Percentiles rank a stretch among this genome's conserved stretches.
Evolutionary conservation across 2,113 vertebrate species (phyloP).

Genomic region (Trichomycterus rosablanca): DNA sequence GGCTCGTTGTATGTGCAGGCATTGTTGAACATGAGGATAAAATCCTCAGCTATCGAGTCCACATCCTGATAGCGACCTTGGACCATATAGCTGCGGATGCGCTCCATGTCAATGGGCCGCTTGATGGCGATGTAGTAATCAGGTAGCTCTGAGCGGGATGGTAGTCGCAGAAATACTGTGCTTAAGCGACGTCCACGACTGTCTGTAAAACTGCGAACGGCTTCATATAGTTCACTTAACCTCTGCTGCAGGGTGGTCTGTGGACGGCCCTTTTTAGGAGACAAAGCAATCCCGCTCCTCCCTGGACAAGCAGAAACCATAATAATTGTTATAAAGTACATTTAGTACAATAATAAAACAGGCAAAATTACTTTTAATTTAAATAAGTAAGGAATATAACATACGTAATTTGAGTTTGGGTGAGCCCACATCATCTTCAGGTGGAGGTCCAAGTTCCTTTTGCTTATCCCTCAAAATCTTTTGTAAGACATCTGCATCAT

Average conservation of each 20-base stretch:
- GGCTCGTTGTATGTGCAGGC: slow-evolving; percentile 98
- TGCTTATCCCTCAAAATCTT: slow-evolving; percentile 92
- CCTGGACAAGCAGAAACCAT: slow-evolving; percentile 54
- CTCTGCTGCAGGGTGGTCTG: slow-evolving; percentile 96
- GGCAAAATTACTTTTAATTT: not conserved
- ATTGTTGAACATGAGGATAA: slow-evolving; percentile 97
- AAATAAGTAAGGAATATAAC: slow-evolving; percentile 39
- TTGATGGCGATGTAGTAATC: slow-evolving; percentile 99
- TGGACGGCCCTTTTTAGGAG: slow-evolving; percentile 93
- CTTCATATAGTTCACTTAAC: slow-evolving; percentile 91
- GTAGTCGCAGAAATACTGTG: slow-evolving; percentile 90
- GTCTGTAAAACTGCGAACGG: slow-evolving; percentile 94
- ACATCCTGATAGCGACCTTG: slow-evolving; percentile 94
- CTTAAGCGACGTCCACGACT: slow-evolving; percentile 89
- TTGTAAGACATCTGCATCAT: slow-evolving; percentile 92
- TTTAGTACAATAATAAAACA: no score
- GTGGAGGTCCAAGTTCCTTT: slow-evolving; percentile 85
- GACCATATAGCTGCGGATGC: slow-evolving; percentile 91
- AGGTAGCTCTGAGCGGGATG: slow-evolving; percentile 89
- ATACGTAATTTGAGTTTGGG: slow-evolving; percentile 95
- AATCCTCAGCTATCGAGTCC: slow-evolving; percentile 92
- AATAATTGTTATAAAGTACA: not conserved
- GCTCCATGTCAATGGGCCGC: slow-evolving; percentile 95
- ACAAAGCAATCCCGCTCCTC: slow-evolving; percentile 85
- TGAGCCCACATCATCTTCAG: slow-evolving; percentile 88